These are phyloP conservation scores for Amphipoea oculea DNA, from an alignment of 2,888 invertebrate genomes.

Conservation along the genomic window DNA sequence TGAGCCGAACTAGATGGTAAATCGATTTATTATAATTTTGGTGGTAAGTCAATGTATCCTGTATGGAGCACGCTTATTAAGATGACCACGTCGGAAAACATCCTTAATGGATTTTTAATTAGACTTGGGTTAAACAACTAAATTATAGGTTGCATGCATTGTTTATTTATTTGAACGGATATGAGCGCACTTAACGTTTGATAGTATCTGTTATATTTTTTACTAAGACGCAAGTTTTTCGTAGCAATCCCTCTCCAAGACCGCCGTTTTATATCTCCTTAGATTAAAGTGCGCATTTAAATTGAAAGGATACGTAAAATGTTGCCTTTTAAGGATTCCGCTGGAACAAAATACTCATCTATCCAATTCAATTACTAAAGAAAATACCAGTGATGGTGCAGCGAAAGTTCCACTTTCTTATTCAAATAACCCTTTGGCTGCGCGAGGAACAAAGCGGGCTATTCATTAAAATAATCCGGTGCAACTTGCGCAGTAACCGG, in stretches of 20 bases:
- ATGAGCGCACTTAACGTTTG: slow-evolving; percentile 14
- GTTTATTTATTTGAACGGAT: slow-evolving; percentile 35
- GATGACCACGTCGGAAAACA: not conserved
- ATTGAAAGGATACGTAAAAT: slow-evolving; percentile 44
- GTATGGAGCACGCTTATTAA: not conserved
- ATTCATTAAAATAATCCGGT: slow-evolving; percentile 86
- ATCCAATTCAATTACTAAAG: slow-evolving; percentile 87
- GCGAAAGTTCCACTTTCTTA: slow-evolving; percentile 86
- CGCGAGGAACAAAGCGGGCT: slow-evolving; percentile 83
- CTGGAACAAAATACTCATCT: slow-evolving; percentile 77
- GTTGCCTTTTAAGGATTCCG: slow-evolving; percentile 57
- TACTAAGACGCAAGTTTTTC: slow-evolving; percentile 13
- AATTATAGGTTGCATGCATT: slow-evolving; percentile 22
- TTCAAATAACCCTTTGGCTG: slow-evolving; percentile 84
- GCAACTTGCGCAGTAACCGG: slow-evolving; percentile 71
- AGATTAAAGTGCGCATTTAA: slow-evolving; percentile 52
- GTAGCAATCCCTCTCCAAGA: slow-evolving; percentile 7
- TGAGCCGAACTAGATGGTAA: slow-evolving; percentile 59
- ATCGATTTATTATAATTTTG: slow-evolving; percentile 61
- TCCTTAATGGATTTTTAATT: slow-evolving; percentile 44
- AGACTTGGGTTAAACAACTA: slow-evolving; percentile 13
- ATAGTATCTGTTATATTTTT: slow-evolving; percentile 36
- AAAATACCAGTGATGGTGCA: slow-evolving; percentile 79
- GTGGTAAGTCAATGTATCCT: slow-evolving; percentile 23
- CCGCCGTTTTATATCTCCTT: slow-evolving; percentile 15